Conservation (phyloP, 2,888 invertebrate species). For the Standfussiana lucernea region DNA sequence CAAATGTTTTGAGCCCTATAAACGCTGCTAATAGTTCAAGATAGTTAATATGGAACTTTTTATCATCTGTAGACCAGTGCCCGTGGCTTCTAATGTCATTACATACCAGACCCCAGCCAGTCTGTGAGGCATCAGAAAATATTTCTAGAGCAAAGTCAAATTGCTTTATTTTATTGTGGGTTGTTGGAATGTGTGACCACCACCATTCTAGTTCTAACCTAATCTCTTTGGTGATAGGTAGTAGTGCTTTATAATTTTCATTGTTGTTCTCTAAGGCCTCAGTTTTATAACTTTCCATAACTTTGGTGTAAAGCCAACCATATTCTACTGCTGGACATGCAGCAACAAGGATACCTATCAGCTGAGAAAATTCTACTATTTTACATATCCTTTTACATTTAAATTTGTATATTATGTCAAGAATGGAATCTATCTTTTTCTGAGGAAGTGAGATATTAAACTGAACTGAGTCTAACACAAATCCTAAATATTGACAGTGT, state of each 20-base stretch:
- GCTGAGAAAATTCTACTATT: conserved; percentile 31
- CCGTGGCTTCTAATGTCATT: conserved; percentile 1
- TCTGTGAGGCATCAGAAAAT: conserved; percentile 18
- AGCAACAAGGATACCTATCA: conserved; percentile 60
- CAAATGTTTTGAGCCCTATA: conserved; percentile 24
- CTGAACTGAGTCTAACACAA: conserved; percentile 37
- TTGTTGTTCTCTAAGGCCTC: conserved; percentile 5
- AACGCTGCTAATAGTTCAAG: conserved; percentile 26
- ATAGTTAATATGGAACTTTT: background rate
- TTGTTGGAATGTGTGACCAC: background rate
- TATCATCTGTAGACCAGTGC: background rate
- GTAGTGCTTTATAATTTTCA: background rate
- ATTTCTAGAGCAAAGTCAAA: conserved; percentile 19
- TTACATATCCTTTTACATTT: conserved; percentile 40
- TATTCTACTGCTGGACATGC: conserved; percentile 70
- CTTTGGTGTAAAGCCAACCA: conserved; percentile 69
- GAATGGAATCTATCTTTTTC: conserved; percentile 40
- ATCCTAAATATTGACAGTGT: too few species aligned
- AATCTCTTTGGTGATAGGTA: background rate
- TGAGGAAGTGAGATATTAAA: conserved; percentile 43
- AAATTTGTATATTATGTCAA: conserved; percentile 8
- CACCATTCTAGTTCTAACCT: conserved; percentile 3
- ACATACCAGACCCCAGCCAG: conserved; percentile 26
- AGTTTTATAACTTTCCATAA: conserved; percentile 56
- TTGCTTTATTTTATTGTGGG: conserved; percentile 1